Conservation (phyloP, 2,113 vertebrate genomes). For the Pachycephala philippinensis region DNA sequence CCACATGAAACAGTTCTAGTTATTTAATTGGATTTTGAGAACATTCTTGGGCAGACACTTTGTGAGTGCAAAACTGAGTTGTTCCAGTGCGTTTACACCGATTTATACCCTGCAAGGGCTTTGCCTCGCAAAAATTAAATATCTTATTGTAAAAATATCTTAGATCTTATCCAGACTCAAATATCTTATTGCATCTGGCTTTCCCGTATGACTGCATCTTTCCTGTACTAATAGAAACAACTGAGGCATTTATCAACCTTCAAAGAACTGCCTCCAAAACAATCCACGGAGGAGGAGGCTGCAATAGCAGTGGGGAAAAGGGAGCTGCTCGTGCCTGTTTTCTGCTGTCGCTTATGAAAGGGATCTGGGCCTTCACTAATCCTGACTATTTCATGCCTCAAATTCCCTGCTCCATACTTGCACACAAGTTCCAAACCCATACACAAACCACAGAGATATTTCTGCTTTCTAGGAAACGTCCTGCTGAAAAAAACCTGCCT, state of each 20-base stretch:
- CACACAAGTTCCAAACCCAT: constrained; percentile 48
- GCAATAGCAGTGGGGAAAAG: not conserved
- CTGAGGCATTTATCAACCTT: not conserved
- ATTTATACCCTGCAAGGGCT: constrained; percentile 14
- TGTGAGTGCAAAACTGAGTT: not conserved
- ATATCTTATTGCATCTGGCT: not conserved
- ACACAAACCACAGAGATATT: constrained; percentile 39
- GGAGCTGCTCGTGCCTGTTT: not conserved
- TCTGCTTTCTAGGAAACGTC: constrained; percentile 36
- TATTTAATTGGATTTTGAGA: constrained; percentile 57
- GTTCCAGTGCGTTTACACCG: not conserved
- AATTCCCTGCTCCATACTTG: constrained; percentile 47
- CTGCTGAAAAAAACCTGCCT: not conserved
- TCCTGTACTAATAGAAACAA: not conserved
- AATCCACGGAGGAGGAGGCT: not conserved
- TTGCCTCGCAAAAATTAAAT: not conserved
- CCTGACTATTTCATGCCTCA: constrained; percentile 50
- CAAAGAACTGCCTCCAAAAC: not conserved
- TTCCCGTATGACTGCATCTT: constrained; percentile 11
- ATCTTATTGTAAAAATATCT: constrained; percentile 33
- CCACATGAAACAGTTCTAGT: constrained; percentile 59
- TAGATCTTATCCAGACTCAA: constrained; percentile 23
- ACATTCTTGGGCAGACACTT: constrained; percentile 44
- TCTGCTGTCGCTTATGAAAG: not conserved
- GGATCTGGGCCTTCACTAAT: constrained; percentile 11